Conservation (phyloP, 2,888 invertebrate species). For the Heteromurus nitidus region DNA sequence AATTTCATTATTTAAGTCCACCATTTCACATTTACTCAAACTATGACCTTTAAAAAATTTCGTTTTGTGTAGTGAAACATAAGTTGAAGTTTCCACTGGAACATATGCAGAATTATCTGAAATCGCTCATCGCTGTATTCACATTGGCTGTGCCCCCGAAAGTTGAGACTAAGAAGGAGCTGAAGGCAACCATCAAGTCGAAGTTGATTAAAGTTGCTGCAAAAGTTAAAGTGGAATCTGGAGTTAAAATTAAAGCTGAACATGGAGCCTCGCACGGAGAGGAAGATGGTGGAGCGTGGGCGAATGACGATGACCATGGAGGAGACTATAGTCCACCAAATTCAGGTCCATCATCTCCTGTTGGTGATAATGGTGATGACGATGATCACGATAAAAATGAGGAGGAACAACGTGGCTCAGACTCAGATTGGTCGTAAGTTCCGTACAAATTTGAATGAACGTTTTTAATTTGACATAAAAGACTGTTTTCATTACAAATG, state of each 20-base stretch:
- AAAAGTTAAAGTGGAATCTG: neutral
- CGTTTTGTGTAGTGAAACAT: constrained; percentile 1
- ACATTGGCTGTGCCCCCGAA: constrained; percentile 31
- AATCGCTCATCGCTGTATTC: constrained; percentile 45
- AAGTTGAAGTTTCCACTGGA: constrained; percentile 22
- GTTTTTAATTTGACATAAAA: neutral
- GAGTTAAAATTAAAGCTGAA: constrained; percentile 13
- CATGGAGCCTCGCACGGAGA: neutral
- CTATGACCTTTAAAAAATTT: neutral
- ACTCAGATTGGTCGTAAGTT: constrained; percentile 53
- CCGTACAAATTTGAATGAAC: neutral
- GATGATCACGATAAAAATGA: neutral
- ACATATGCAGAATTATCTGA: constrained; percentile 40
- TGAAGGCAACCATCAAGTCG: neutral
- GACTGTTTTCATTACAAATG: neutral
- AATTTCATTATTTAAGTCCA: neutral
- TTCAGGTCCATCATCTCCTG: constrained; percentile 21
- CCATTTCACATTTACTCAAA: neutral
- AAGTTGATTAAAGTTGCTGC: neutral
- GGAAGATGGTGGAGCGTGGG: neutral
- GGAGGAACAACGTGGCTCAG: neutral
- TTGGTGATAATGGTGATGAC: neutral
- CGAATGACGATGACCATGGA: neutral
- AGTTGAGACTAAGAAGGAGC: neutral
- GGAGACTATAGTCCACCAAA: constrained; percentile 19